Evolutionary conservation across 2,113 vertebrate species (phyloP), one percentile per base, ranked within the genome.

Genomic region (Rafetus swinhoei): DNA sequence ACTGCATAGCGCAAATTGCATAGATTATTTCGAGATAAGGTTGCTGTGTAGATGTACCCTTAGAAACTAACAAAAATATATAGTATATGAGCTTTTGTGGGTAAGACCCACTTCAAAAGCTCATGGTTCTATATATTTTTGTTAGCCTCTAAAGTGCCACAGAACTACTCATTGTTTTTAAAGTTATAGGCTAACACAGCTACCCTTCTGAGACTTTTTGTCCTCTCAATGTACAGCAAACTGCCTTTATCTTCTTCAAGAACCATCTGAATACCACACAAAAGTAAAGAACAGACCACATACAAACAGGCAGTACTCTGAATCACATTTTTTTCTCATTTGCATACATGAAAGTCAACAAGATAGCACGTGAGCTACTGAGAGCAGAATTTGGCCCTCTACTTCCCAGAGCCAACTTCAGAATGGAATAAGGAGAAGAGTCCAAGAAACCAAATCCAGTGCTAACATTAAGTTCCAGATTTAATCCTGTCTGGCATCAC

Each of bases 191-290:
- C 45, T 45, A 45, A 45, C 6, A 45, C 45, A 45, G 45, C 45
- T 45, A 45, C 45, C 45, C 45, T 5, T 45, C 39, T 45, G 45
- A 45, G 45, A 45, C 45, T 45, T 45, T 45, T 45, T 45, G 45
- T 45, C 57, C 79, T 90, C 91, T 94, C 92, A 60, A 85, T 84
- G 93, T 29, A 85, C 94, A 94, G 79, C 88, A 89, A 94, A 83
- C 85, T 81, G 85, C 88, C 81, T 93, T 82, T 84, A 62, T 84
- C 90, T 95, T 83, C 91, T 97, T 92, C 90, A 82, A 87, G 86
- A 81, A 74, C 29, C 90, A 82, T 89, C 84, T 81, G 91, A 97
- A 81, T 62, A 89, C 91, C 86, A 95, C 59, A 65, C 81, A 92
- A 88, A 65, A 88, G 77, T 25, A 56, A 88, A 91, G 80, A 94